phyloP scores from a whole-genome alignment of 2,797 vertebrate genomes.

The Microchirus variegatus region DNA sequence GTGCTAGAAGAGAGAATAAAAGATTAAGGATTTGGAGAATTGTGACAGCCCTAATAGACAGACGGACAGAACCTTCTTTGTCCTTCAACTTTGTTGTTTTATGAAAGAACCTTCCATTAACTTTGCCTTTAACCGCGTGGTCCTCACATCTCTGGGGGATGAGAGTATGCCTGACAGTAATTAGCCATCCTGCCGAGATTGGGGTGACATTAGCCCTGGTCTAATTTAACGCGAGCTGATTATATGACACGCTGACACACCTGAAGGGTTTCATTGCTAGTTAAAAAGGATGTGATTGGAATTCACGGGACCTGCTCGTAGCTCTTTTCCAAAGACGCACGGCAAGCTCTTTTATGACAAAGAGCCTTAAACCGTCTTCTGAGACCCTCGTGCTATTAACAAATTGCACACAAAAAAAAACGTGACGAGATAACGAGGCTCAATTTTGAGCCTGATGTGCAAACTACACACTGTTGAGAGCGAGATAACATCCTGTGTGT shows the following conservation, averaged over 20 bases:
- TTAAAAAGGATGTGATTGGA: slow-evolving; percentile 47
- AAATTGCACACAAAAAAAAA: slow-evolving; percentile 19
- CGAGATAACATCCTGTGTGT: slow-evolving; percentile 28
- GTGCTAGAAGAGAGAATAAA: too few relatives aligned
- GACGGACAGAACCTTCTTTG: neutral
- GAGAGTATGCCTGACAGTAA: slow-evolving; percentile 55
- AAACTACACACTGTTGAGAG: slow-evolving; percentile 26
- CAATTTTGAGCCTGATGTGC: slow-evolving; percentile 32
- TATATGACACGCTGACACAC: slow-evolving; percentile 70
- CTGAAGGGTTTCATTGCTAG: slow-evolving; percentile 62
- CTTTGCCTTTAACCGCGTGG: slow-evolving; percentile 25
- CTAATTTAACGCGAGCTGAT: slow-evolving; percentile 70
- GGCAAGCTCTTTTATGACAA: slow-evolving; percentile 39
- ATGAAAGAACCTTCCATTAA: slow-evolving; percentile 1
- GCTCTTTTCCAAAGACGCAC: slow-evolving; percentile 29
- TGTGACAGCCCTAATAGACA: neutral
- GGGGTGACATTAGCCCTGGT: slow-evolving; percentile 62
- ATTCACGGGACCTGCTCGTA: slow-evolving; percentile 24
- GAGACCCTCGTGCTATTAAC: slow-evolving; percentile 23
- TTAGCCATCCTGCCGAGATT: slow-evolving; percentile 62
- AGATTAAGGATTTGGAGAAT: too few relatives aligned
- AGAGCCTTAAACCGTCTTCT: slow-evolving; percentile 25
- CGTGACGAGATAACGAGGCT: slow-evolving; percentile 40
- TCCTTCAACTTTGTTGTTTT: slow-evolving; percentile 20
- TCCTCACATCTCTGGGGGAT: slow-evolving; percentile 41